These are phyloP conservation scores for Dascillus cervinus DNA, from an alignment of 2,888 invertebrate genomes.

Conservation along the genomic window DNA sequence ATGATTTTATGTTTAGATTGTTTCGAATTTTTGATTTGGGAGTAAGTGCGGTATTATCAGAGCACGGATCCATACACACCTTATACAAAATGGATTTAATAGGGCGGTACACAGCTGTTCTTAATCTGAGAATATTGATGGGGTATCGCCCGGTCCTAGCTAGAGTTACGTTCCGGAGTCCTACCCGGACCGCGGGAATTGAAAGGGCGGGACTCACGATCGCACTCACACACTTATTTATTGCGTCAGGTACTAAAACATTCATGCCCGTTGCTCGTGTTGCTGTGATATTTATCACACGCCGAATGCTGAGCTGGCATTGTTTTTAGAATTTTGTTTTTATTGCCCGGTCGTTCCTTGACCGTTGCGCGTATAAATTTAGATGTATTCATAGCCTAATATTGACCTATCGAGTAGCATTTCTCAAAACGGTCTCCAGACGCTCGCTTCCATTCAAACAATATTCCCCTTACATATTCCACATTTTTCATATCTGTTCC, in stretches of 20 bases:
- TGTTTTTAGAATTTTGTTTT: too few relatives aligned
- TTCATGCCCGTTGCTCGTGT: constrained; percentile 15
- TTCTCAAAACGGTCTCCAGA: constrained; percentile 18
- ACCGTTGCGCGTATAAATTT: constrained; percentile 21
- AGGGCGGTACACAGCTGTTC: constrained; percentile 18
- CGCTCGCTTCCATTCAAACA: constrained; percentile 23
- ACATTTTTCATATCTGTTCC: constrained; percentile 27
- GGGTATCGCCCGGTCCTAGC: constrained; percentile 18
- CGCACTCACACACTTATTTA: constrained; percentile 19
- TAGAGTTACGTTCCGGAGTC: constrained; percentile 13
- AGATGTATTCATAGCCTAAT: constrained; percentile 24
- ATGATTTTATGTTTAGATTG: too few relatives aligned
- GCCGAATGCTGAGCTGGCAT: constrained; percentile 13
- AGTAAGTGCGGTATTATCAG: too few relatives aligned
- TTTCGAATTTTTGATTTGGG: too few relatives aligned
- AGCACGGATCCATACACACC: constrained; percentile 14
- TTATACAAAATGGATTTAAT: constrained; percentile 19
- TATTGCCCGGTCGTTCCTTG: constrained; percentile 11
- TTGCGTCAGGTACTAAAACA: constrained; percentile 16
- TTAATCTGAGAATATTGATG: constrained; percentile 22
- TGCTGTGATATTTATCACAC: constrained; percentile 16
- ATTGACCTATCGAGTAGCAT: constrained; percentile 22
- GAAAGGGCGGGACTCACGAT: constrained; percentile 17
- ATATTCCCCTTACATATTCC: constrained; percentile 22
- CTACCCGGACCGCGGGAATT: constrained; percentile 17